These are phyloP conservation scores for Cervus canadensis DNA, from an alignment of 2,113 vertebrate species.

Conservation along the genomic window DNA sequence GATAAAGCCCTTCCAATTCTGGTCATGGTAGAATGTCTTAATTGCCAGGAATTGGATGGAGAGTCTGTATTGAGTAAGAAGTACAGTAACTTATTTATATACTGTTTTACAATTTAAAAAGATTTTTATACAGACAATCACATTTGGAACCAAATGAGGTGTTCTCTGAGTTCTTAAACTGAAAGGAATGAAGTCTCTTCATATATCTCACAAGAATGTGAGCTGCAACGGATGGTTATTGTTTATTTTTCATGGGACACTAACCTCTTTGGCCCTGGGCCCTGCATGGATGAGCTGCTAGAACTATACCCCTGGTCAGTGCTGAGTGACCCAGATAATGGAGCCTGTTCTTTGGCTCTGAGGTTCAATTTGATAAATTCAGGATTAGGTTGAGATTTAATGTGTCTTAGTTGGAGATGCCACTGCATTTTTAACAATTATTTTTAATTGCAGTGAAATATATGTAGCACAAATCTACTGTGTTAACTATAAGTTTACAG, in stretches of 20 bases:
- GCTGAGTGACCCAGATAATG: neutral
- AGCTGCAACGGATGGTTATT: neutral
- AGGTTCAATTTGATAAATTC: neutral
- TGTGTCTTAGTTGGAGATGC: neutral
- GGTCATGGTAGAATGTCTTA: neutral
- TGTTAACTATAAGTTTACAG: neutral
- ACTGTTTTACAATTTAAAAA: conserved; percentile 6
- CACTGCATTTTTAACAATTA: neutral
- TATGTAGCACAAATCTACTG: neutral
- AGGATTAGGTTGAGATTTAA: neutral
- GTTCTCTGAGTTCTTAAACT: neutral
- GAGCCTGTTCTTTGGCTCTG: neutral
- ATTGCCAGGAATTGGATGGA: neutral
- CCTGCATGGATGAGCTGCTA: neutral
- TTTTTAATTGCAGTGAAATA: neutral
- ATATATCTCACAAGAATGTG: neutral
- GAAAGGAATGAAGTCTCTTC: neutral
- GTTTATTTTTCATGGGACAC: neutral
- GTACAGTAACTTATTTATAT: neutral
- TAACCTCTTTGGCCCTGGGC: neutral
- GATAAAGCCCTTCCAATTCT: neutral
- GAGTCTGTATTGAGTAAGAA: neutral
- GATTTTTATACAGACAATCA: neutral
- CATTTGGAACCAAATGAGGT: neutral
- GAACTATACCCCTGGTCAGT: neutral